Percentiles rank a stretch among this genome's conserved stretches.
Evolutionary conservation across 2,888 invertebrate species (phyloP).

Genomic region (Acronicta aceris): DNA sequence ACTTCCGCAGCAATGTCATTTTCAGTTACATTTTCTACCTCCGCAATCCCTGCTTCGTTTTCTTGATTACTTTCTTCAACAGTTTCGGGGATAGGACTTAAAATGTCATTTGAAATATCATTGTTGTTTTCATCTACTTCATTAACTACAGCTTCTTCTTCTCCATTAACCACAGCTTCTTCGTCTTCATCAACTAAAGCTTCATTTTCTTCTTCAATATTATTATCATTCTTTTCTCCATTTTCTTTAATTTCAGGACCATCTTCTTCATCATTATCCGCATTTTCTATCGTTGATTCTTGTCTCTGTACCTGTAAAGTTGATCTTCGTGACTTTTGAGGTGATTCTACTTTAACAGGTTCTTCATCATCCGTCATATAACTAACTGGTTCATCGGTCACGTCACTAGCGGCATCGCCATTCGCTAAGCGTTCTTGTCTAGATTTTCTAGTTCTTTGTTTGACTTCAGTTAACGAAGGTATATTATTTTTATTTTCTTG

Average conservation of each 20-base stretch:
- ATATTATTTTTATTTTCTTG: constrained; percentile 37
- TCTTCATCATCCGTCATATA: constrained; percentile 25
- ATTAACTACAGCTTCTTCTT: constrained; percentile 4
- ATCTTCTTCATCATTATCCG: constrained; percentile 7
- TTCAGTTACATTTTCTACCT: neutral
- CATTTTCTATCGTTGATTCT: constrained; percentile 34
- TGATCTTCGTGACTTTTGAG: constrained; percentile 19
- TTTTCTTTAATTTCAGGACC: neutral
- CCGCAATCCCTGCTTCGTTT: constrained; percentile 23
- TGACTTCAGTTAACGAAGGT: constrained; percentile 39
- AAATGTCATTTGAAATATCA: constrained; percentile 28
- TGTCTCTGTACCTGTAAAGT: constrained; percentile 36
- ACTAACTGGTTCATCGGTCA: constrained; percentile 32
- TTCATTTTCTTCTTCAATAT: neutral
- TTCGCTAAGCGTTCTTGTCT: constrained; percentile 28
- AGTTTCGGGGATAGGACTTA: constrained; percentile 27
- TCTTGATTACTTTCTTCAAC: constrained; percentile 21
- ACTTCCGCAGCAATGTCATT: constrained; percentile 8
- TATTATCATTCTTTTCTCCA: constrained; percentile 3
- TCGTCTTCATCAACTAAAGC: neutral
- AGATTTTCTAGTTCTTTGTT: constrained; percentile 37
- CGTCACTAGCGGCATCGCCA: constrained; percentile 12
- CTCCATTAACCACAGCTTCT: constrained; percentile 3
- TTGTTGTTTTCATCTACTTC: constrained; percentile 34
- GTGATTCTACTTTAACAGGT: constrained; percentile 13